These are phyloP conservation scores for Poeciliopsis presidionis DNA, from an alignment of 2,797 vertebrate species.

Conservation along the genomic window DNA sequence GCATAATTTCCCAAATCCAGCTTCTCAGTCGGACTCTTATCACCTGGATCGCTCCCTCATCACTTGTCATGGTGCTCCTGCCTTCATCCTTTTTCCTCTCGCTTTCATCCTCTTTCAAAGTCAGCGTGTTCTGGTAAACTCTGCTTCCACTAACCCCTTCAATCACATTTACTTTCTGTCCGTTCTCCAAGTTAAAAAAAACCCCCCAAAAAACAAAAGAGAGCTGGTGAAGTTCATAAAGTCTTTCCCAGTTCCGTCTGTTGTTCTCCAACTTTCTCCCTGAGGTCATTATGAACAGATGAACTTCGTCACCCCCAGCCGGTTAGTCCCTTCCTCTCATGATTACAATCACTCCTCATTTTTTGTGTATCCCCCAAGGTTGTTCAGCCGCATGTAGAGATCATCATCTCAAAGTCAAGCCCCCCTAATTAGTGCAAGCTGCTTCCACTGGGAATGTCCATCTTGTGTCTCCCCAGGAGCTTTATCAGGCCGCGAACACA, in stretches of 20 bases:
- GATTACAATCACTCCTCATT: conserved; percentile 5
- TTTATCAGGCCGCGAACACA: conserved; percentile 14
- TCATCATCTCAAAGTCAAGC: conserved; percentile 62
- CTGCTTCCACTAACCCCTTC: conserved; percentile 10
- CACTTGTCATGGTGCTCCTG: background rate
- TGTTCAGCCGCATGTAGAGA: conserved; percentile 46
- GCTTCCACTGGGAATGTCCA: conserved; percentile 56
- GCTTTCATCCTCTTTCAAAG: conserved; percentile 19
- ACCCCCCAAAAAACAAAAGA: conserved; percentile 4
- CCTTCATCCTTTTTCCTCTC: conserved; percentile 5
- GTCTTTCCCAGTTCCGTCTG: conserved; percentile 19
- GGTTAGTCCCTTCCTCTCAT: conserved; percentile 17
- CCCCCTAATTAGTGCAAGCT: conserved; percentile 60
- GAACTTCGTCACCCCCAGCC: conserved; percentile 28
- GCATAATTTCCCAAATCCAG: conserved; percentile 2
- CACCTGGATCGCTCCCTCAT: background rate
- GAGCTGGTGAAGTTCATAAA: conserved; percentile 40
- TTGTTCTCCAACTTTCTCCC: conserved; percentile 17
- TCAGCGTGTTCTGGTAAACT: conserved; percentile 16
- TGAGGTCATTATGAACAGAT: conserved; percentile 42
- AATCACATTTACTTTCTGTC: background rate
- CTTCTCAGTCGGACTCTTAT: background rate
- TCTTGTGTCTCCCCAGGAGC: conserved; percentile 60
- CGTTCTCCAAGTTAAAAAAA: conserved; percentile 33
- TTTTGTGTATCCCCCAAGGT: conserved; percentile 36